A percentile compares a stretch with the other conserved stretches of the same genome.
Conservation (phyloP, 2,113 vertebrate species). For the Buteo buteo region DNA sequence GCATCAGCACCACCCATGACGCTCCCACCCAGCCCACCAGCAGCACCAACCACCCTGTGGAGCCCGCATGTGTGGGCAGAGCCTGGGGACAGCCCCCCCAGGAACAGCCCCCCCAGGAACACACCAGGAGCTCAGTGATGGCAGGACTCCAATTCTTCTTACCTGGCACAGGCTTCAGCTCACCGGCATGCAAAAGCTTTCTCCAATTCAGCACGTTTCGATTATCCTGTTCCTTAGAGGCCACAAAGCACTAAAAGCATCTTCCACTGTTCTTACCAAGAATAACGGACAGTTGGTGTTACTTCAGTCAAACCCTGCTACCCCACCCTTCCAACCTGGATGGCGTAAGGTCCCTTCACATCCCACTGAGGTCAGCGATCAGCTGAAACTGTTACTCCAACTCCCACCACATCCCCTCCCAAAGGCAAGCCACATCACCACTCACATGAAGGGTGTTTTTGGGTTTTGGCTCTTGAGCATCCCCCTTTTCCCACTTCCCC, state of each 20-base stretch:
- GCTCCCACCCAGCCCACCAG: background rate
- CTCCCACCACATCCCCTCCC: fast-evolving
- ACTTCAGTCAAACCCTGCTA: fast-evolving
- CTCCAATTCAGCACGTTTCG: fast-evolving
- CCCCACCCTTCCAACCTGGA: background rate
- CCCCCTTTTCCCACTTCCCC: background rate
- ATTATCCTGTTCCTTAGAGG: fast-evolving
- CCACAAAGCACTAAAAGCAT: fast-evolving
- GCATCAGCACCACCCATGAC: background rate
- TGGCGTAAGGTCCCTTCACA: fast-evolving
- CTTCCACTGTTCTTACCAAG: background rate
- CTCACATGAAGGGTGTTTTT: fast-evolving
- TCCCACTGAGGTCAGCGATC: fast-evolving
- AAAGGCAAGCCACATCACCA: fast-evolving
- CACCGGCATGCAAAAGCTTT: fast-evolving
- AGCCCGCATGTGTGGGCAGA: background rate
- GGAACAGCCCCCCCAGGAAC: no score
- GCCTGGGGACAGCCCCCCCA: fast-evolving
- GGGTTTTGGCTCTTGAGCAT: background rate
- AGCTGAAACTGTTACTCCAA: fast-evolving
- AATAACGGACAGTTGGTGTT: fast-evolving
- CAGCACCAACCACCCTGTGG: fast-evolving
- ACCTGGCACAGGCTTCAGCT: fast-evolving
- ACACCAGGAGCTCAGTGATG: fast-evolving
- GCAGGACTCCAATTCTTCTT: background rate